Base-by-base conservation (phyloP, 2,888 invertebrate species). In the Biston betularia region DNA sequence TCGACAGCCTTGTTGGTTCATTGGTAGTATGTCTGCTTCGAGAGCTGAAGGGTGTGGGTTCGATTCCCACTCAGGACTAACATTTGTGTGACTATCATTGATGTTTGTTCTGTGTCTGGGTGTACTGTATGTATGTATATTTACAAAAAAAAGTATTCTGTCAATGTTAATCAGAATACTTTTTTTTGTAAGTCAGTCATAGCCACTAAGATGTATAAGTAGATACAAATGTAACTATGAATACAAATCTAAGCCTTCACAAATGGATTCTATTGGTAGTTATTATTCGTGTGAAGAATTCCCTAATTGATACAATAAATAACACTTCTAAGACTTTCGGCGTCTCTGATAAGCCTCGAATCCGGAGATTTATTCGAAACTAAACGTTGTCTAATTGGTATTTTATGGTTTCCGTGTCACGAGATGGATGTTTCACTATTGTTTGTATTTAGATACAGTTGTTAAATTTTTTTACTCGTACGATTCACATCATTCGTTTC, bases 271-370 rank as follows among this genome's bases (percentile, higher is more conserved):
- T 72, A 71, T 72, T 78, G 76, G 80, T 82, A 80, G 77, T 81
- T 79, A 75, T 84, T 80, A 78, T 79, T 80, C 81, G 88, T 86
- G 87, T 88, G 84, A 88, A 90, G 84, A 88, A 90, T 89, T 85
- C 77, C 78, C 87, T 89, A 91, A 93, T 92, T 89, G 88, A 89
- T 84, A 83, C 79, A 87, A 90, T 90, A 89, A 91, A 91, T 89
- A 87, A 87, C 81, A 82, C 79, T 81, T 78, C 70, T 71, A 80
- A 80, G 79, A 79, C 81, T 79, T 81, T 85, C 88, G 86, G 87
- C 84, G 82, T 87, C 85, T 87, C 79, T 87, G 87, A 87, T 88
- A 87, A 82, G 68, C 61, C 82, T 78, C 76, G 86, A 87, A 86
- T 89, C 86, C 83, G 79, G 76, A 87, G 85, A 88, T 90, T 89